phyloP scores from a whole-genome alignment of 2,797 vertebrate species.

The Scleropages formosus region DNA sequence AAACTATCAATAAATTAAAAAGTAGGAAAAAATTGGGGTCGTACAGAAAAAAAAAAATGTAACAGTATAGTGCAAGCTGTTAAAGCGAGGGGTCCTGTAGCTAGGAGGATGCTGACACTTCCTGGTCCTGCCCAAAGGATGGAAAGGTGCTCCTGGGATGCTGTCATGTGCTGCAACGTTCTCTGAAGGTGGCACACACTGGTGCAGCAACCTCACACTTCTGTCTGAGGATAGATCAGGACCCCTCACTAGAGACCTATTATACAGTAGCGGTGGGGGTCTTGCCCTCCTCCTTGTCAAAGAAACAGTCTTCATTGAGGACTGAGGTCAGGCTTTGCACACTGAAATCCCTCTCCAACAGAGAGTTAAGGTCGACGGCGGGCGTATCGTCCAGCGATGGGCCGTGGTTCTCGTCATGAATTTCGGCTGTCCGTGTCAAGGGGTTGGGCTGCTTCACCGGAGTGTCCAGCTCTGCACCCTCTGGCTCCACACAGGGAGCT shows the following conservation, averaged over 20 bases:
- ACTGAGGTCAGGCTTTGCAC: constrained; percentile 84
- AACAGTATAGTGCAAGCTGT: constrained; percentile 27
- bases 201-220: neutral
- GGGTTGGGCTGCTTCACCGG: constrained; percentile 61
- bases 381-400: constrained; percentile 57
- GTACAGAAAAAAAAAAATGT: constrained; percentile 46
- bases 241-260: constrained; percentile 33
- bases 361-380: constrained; percentile 67
- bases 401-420: constrained; percentile 62
- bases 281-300: constrained; percentile 51
- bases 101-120: neutral
- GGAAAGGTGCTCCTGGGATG: neutral
- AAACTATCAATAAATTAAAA: constrained; percentile 32
- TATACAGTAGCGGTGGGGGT: constrained; percentile 43
- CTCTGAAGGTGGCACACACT: neutral
- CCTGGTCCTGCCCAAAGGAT: neutral
- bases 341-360: constrained; percentile 85
- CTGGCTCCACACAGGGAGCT: constrained; percentile 33
- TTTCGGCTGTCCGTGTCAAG: constrained; percentile 64
- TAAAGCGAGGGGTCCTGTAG: constrained; percentile 2
- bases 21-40: constrained; percentile 49
- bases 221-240: neutral
- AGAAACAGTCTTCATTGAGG: constrained; percentile 86
- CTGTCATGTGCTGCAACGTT: neutral
- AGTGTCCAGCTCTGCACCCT: constrained; percentile 47